Base-by-base conservation (phyloP, 2,797 vertebrate species). In the Periophthalmus magnuspinnatus region DNA sequence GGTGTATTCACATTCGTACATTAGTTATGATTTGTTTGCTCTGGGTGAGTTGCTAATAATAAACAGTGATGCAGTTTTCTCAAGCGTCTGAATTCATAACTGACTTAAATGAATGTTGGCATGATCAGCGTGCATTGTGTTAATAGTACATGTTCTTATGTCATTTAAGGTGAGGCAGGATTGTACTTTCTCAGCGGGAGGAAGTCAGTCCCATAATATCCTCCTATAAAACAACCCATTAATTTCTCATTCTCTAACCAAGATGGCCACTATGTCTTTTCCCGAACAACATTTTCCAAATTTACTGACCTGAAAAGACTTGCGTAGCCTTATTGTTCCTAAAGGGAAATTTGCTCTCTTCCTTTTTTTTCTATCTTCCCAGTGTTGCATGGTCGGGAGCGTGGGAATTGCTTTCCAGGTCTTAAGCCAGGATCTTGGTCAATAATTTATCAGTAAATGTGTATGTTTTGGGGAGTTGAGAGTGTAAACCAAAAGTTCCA, bases 11-110 rank as follows among this genome's bases (percentile, higher is more conserved):
- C 7, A 41, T 62, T 41, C 16, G 8, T 72, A 54, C 28, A 81
- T 74, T 45, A 6, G 36, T 56, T 74, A 34, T 73, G 66, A 78
- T 76, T 1, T 65, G 0, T 68, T 75, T 66, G 22, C 60, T 45
- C 24, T 54, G 32, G 60, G 16, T 69, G 59, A 68, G 59, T 3
- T 21, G 54, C 52, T 64, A 52, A 71, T 74, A 65, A 67, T 47
- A 68, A 76, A 16, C 65, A 71, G 56, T 71, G 62, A 74, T 21
- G 16, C n/a, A 54, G 57, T 77, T 72, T 69, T 71, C 1, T 59
- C 54, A 69, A 34, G 55, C 71, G 13, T 47, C 11, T 0, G 55
- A 13, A 67, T n/a, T 33, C 47, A 45, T 45, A 72, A 56, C 33
- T 5, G 22, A 56, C 64, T 17, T 2, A 38, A 13, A 13, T 61